Percentiles rank a stretch among this genome's conserved stretches.
Evolutionary conservation across 1,140 invertebrate species (phyloP).

Genomic region (Dermatophagoides farinae): DNA sequence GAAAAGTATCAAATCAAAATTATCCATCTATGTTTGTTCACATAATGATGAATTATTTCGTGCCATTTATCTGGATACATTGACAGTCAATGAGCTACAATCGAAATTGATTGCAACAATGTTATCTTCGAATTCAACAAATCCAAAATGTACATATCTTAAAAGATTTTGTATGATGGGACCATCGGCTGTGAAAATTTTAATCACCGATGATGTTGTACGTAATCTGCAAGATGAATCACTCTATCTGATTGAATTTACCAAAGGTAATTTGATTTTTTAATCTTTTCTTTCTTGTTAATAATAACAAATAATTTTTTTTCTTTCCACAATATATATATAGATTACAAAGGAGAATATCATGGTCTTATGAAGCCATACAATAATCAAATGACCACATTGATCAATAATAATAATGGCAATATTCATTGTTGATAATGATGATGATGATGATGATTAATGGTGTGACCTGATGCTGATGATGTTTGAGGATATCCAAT

Average conservation of each 20-base stretch:
- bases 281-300: neutral
- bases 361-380: neutral
- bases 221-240: constrained; percentile 16
- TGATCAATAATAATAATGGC: neutral
- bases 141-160: constrained; percentile 6
- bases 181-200: constrained; percentile 13
- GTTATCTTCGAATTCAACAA: neutral
- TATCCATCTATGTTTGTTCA: constrained; percentile 17
- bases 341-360: constrained; percentile 6
- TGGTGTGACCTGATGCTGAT: no score
- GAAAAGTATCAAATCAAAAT: constrained; percentile 21
- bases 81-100: constrained; percentile 15
- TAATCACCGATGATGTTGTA: constrained; percentile 17
- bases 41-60: constrained; percentile 15
- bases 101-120: constrained; percentile 10
- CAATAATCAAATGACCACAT: neutral
- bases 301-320: neutral
- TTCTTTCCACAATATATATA: neutral
- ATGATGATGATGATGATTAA: no score
- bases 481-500: no score
- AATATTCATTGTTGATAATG: no score
- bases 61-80: constrained; percentile 16
- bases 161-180: constrained; percentile 11
- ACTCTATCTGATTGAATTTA: constrained; percentile 13
- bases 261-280: constrained; percentile 8